Conservation (phyloP, 1,140 invertebrate species). For the Myzus persicae region DNA sequence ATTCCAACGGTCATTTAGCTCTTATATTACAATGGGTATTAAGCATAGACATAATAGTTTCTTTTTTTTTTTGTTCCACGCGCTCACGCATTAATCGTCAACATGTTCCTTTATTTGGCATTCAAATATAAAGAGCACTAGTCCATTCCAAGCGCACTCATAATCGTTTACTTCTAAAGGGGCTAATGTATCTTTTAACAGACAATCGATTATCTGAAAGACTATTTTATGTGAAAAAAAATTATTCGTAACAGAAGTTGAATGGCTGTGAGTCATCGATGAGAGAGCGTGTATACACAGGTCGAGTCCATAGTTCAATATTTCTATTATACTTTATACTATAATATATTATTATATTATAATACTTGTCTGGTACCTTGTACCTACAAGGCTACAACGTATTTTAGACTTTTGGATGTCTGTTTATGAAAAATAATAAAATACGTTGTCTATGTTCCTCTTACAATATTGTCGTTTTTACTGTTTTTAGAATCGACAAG, state of each 20-base stretch:
- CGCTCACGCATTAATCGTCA: neutral
- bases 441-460: neutral
- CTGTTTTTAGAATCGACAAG: neutral
- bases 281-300: neutral
- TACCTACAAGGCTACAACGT: neutral
- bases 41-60: neutral
- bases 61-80: neutral
- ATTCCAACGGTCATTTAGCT: neutral
- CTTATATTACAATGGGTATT: neutral
- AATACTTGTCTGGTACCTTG: neutral
- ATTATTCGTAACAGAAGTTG: neutral
- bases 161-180: no score
- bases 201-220: neutral
- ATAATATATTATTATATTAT: neutral
- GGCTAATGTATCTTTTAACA: no score
- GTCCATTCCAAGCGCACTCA: no score
- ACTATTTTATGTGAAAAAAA: neutral
- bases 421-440: neutral
- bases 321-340: neutral
- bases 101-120: no score
- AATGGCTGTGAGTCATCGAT: neutral
- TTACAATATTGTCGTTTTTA: neutral
- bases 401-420: neutral
- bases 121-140: no score
- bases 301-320: neutral